Evolutionary conservation across 2,797 vertebrate species (phyloP), one percentile per base, ranked within the genome.

Genomic region (Pseudochirops corinnae): DNA sequence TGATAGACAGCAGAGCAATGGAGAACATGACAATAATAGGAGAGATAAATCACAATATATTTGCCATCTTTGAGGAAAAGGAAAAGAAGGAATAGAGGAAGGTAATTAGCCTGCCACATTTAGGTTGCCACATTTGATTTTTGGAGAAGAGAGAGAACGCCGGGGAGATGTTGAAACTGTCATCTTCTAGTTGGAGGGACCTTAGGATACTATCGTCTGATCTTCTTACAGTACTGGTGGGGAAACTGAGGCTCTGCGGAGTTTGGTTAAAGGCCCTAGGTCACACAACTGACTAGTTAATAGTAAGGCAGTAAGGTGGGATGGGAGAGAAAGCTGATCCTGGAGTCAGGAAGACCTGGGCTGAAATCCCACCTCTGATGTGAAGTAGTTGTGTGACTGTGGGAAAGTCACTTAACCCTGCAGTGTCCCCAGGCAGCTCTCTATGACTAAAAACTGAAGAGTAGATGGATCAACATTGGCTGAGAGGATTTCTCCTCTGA

Each of bases 21-120:
- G 97, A 39, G 39, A 58, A 87, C 87, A 92, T 67, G 96, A 95
- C n/a, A 21, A 21, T 24, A 50, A 16, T 0, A 87, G 90, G 92
- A 67, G 90, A 95, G 93, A 95, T 31, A 82, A 90, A 58, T 82
- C 91, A n/a, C 3, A 1, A 50, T 0, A 21, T 90, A 12, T 52
- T 67, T 93, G 94, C 50, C 92, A 94, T 90, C 53, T 6, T 56
- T 55, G 96, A 94, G 60, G 33, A 91, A 92, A 56, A 3, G 2
- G 55, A 87, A 60, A 62, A 87, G 52, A 53, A 26, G 94, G 52
- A 57, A 50, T 56, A 5, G 0, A 5, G 93, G 55, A 94, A 93
- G 95, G 56, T 94, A 94, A 98, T 46, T 90, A 97, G 97, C 92
- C 94, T 97, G 95, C 96, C 93, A 96, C 53, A 52, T 39, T 0